Evolutionary conservation across 2,888 invertebrate species (phyloP).

Genomic region (Eupithecia inturbata): DNA sequence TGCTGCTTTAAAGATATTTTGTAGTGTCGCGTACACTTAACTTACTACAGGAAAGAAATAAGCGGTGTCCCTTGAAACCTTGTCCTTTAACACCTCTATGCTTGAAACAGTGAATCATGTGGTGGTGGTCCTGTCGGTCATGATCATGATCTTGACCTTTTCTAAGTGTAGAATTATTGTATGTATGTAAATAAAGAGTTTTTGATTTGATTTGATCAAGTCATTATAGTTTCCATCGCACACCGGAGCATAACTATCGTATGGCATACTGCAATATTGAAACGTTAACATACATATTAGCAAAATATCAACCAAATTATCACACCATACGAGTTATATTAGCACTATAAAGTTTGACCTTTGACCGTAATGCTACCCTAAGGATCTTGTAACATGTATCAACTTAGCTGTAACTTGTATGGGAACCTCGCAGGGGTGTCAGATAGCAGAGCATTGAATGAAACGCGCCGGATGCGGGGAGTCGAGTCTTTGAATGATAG

Average conservation of each 20-base stretch:
- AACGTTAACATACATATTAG: not conserved
- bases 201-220: too few relatives aligned
- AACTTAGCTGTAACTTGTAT: constrained; percentile 36
- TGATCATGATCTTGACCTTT: too few relatives aligned
- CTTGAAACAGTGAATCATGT: not conserved
- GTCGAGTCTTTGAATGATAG: constrained; percentile 62
- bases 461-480: constrained; percentile 62
- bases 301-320: not conserved
- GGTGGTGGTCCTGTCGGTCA: not conserved
- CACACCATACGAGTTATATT: not conserved
- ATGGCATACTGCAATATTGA: not conserved
- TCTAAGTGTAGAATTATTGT: too few relatives aligned
- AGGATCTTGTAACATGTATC: not conserved
- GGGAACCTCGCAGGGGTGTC: constrained; percentile 57
- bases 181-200: too few relatives aligned
- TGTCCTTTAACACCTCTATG: too few relatives aligned
- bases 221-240: not conserved
- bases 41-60: not conserved
- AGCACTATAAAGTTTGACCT: not conserved
- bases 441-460: constrained; percentile 63
- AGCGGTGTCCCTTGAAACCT: not conserved
- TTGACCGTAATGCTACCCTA: not conserved
- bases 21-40: not conserved
- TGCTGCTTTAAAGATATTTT: constrained; percentile 9
- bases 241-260: not conserved